Base-by-base conservation (phyloP, 2,797 vertebrate species). In the Anisognathus igniventris region DNA sequence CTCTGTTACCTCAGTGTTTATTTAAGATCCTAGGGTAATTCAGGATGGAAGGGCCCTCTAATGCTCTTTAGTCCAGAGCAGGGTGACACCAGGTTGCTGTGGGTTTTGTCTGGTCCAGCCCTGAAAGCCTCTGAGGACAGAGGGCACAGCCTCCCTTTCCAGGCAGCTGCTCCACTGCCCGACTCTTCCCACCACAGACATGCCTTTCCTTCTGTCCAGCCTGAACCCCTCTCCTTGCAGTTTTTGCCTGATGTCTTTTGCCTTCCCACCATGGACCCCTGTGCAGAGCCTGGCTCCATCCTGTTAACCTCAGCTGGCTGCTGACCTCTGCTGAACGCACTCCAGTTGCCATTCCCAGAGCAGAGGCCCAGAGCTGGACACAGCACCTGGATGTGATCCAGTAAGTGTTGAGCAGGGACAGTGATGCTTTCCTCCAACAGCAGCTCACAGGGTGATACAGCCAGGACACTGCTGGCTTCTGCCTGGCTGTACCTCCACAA, bases 111-210 rank as follows among this genome's bases (percentile, higher is more conserved):
- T 62, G 15, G 30, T 62, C 19, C 48, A 14, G 28, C 57, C 25
- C 56, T 37, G 58, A 71, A 64, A 83, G 23, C 37, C 27, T 65
- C 27, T 20, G 48, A n/a, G 44, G 24, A 14, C 24, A 66, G 67
- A 12, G n/a, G 7, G 28, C 16, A 45, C 21, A 57, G 10, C 10
- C 12, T 44, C 31, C 14, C 23, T 17, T 19, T 10, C 28, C 0
- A 1, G 19, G 39, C 53, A 44, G 37, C 37, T 9, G 5, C 28
- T 60, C 27, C 39, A 23, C 75, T 33, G 54, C n/a, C 54, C 33
- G n/a, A 56, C 54, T 33, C n/a, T 33, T 56, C n/a, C n/a, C 54
- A 33, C 53, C 5, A 5, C 0, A 0, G n/a, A 17, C 24, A 21
- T 2, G 4, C 44, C 27, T 28, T 62, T 86, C 35, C 39, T 67